Evolutionary conservation across 2,888 invertebrate genomes (phyloP), one percentile per base, ranked within the genome.

Genomic region (Molanna angustata): DNA sequence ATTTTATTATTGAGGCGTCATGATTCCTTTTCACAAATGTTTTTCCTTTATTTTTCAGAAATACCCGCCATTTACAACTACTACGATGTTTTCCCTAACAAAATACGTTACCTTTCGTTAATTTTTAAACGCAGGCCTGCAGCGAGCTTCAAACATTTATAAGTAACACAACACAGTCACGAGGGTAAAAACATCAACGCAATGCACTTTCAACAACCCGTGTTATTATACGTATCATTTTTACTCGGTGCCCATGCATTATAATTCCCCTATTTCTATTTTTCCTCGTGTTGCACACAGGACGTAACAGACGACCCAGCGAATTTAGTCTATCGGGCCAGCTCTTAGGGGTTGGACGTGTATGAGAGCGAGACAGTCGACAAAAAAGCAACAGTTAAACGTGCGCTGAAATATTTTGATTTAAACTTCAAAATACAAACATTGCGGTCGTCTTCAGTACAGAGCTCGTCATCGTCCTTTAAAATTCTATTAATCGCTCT

Each of bases 261-360:
- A 46, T 16, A 13, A 39, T 39, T 4, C 41, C 4, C 13, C 4
- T 17, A 17, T 39, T 39, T 11, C 39, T 13, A 31, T 17, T 17
- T 27, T 37, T 48, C 33, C 17, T 2, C n/a, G 37, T 37, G 9
- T 39, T 37, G 22, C 40, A 22, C n/a, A 22, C 40, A 33, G 14
- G 18, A 22, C 49, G 49, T 49, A 49, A 41, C 41, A 49, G 41
- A 14, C 32, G 20, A 40, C 52, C 52, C 46, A 31, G 47, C 4
- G 41, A 46, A 37, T 43, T 51, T 33, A 51, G 52, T 52, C 40
- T 52, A 41, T 20, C 46, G 45, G 46, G 40, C 19, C 31, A 27
- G 33, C 39, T 52, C 46, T 37, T 32, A 20, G 45, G 31, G 46
- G 27, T 40, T 32, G 33, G 52, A 40, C 45, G 46, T 40, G 35